A percentile compares a stretch with the other conserved stretches of the same genome.
Conservation (phyloP, 2,797 vertebrate species). For the Arnoldichthys spilopterus region DNA sequence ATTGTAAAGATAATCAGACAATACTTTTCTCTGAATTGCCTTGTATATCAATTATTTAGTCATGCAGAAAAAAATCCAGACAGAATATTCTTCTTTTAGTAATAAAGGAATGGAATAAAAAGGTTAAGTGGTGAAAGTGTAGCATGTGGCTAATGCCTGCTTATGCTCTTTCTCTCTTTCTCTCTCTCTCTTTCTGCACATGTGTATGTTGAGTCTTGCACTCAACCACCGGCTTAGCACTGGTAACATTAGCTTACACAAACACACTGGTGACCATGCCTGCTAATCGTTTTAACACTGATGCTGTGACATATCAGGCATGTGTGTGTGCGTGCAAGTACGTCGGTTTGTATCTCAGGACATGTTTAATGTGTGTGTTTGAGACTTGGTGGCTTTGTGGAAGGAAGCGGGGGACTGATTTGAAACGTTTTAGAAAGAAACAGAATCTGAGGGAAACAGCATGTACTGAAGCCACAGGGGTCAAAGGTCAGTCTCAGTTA, state of each 20-base stretch:
- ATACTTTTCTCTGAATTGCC: too few relatives aligned
- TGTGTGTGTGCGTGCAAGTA: slow-evolving; percentile 9
- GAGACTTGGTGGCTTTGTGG: slow-evolving; percentile 37
- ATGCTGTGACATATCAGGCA: slow-evolving; percentile 15
- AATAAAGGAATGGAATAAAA: slow-evolving; percentile 19
- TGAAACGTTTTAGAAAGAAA: slow-evolving; percentile 40
- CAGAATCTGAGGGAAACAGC: slow-evolving; percentile 25
- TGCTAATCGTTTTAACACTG: slow-evolving; percentile 53
- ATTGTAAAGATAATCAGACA: too few relatives aligned
- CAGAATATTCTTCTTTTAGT: too few relatives aligned
- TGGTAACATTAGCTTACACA: slow-evolving; percentile 55
- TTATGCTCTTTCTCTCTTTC: background rate
- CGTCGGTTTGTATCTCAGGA: slow-evolving; percentile 15
- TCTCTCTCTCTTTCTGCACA: background rate
- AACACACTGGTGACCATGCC: slow-evolving; percentile 44
- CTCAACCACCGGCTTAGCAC: slow-evolving; percentile 39
- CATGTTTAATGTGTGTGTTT: slow-evolving; percentile 10
- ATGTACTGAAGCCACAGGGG: background rate
- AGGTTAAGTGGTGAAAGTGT: slow-evolving; percentile 29
- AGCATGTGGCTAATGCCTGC: slow-evolving; percentile 18
- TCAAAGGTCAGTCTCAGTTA: background rate
- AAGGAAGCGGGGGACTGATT: slow-evolving; percentile 24
- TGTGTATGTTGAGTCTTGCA: slow-evolving; percentile 31
- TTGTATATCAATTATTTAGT: too few relatives aligned
- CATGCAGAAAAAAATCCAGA: too few relatives aligned